phyloP scores from a whole-genome alignment of 2,113 vertebrate genomes.

The Campylorhamphus procurvoides region DNA sequence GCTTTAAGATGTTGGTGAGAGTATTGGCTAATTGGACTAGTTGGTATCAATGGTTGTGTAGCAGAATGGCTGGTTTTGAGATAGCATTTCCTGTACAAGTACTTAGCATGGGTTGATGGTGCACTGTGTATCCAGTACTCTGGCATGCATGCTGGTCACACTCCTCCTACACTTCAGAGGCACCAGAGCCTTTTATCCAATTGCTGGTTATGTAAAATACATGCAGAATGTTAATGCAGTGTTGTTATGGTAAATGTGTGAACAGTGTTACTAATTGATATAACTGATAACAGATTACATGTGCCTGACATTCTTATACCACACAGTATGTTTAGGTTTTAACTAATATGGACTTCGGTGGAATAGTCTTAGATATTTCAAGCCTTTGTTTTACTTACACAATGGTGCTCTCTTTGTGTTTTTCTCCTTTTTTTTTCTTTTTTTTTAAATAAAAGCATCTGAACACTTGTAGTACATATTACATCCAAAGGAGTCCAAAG shows the following conservation, averaged over 20 bases:
- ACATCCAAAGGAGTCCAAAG: constrained; percentile 68
- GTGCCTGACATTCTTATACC: constrained; percentile 73
- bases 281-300: constrained; percentile 68
- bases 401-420: constrained; percentile 78
- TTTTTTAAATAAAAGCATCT: constrained; percentile 53
- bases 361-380: constrained; percentile 70
- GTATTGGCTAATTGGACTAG: constrained; percentile 42
- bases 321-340: constrained; percentile 70
- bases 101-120: constrained; percentile 68
- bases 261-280: constrained; percentile 76
- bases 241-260: constrained; percentile 72
- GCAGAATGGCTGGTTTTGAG: constrained; percentile 64
- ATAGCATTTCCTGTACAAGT: constrained; percentile 64
- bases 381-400: constrained; percentile 77
- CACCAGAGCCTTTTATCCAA: constrained; percentile 64
- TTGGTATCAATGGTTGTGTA: constrained; percentile 56
- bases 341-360: constrained; percentile 64
- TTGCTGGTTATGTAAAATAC: constrained; percentile 76
- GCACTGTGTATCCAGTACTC: constrained; percentile 68
- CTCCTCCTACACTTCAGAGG: constrained; percentile 67
- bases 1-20: constrained; percentile 56
- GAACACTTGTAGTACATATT: constrained; percentile 69
- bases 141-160: constrained; percentile 72
- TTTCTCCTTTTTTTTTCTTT: constrained; percentile 33
- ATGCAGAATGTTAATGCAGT: constrained; percentile 72